phyloP scores from a whole-genome alignment of 2,113 vertebrate species.

The Cyphomyrus discorhynchus region DNA sequence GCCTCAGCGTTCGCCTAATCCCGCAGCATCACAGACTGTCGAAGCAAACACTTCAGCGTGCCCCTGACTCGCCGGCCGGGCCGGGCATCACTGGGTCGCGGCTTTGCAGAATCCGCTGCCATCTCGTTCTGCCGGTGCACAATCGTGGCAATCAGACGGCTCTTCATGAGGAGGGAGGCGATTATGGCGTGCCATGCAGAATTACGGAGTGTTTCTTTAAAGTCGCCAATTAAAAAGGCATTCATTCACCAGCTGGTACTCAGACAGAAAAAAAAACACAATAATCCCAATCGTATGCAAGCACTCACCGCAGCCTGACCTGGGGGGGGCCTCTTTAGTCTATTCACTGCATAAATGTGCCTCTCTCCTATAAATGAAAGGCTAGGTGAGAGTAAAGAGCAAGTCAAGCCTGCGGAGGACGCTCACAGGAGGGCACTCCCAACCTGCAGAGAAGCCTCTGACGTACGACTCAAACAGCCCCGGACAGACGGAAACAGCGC shows the following conservation, averaged over 20 bases:
- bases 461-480: neutral
- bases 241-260: neutral
- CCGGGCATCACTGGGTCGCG: neutral
- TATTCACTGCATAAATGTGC: neutral
- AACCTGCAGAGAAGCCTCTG: neutral
- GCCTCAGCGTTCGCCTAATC: neutral
- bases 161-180: neutral
- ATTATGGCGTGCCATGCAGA: neutral
- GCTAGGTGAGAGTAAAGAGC: neutral
- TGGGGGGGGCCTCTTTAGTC: neutral
- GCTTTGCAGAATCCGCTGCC: neutral
- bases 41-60: neutral
- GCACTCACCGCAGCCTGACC: neutral
- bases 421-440: neutral
- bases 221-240: conserved; percentile 10
- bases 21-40: neutral
- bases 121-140: neutral
- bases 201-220: conserved; percentile 7
- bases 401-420: neutral
- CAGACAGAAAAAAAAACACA: neutral
- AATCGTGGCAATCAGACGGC: conserved; percentile 3
- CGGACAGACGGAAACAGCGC: neutral
- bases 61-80: neutral
- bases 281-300: neutral
- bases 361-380: neutral